These are phyloP conservation scores for Hofmannophila pseudospretella DNA, from an alignment of 2,888 invertebrate genomes.

Conservation along the genomic window DNA sequence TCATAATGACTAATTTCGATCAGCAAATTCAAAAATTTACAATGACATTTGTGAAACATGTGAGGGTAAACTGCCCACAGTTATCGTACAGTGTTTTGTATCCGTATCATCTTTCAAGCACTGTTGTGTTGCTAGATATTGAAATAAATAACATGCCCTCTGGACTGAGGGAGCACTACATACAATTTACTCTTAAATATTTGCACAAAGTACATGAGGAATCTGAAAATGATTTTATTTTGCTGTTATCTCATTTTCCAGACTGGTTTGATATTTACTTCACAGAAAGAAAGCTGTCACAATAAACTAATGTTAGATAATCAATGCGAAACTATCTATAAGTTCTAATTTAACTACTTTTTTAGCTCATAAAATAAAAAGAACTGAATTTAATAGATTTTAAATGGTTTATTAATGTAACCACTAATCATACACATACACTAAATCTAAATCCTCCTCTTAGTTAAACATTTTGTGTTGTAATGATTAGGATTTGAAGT, in stretches of 20 bases:
- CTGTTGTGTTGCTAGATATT: constrained; percentile 48
- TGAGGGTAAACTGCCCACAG: constrained; percentile 30
- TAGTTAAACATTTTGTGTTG: no score
- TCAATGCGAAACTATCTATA: no score
- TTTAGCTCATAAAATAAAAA: no score
- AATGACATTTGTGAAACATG: constrained; percentile 32
- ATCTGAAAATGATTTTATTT: constrained; percentile 44
- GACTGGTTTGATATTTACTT: constrained; percentile 58
- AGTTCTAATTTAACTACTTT: no score
- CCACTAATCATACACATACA: no score
- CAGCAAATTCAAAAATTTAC: constrained; percentile 36
- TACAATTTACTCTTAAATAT: constrained; percentile 27
- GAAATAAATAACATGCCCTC: constrained; percentile 31
- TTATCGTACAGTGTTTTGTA: constrained; percentile 39
- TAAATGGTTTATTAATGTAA: no score
- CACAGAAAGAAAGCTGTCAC: no score
- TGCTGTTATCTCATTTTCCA: constrained; percentile 60
- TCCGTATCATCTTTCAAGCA: constrained; percentile 32
- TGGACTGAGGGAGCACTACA: constrained; percentile 26
- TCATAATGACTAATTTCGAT: constrained; percentile 46
- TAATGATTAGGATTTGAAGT: no score
- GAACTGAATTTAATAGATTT: no score
- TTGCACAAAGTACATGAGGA: constrained; percentile 32
- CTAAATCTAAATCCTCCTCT: no score
- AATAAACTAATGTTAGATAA: no score